Percentiles rank a stretch among this genome's conserved stretches.
These are phyloP conservation scores for Datnioides undecimradiatus DNA, from an alignment of 2,113 vertebrate species.

Conservation along the genomic window DNA sequence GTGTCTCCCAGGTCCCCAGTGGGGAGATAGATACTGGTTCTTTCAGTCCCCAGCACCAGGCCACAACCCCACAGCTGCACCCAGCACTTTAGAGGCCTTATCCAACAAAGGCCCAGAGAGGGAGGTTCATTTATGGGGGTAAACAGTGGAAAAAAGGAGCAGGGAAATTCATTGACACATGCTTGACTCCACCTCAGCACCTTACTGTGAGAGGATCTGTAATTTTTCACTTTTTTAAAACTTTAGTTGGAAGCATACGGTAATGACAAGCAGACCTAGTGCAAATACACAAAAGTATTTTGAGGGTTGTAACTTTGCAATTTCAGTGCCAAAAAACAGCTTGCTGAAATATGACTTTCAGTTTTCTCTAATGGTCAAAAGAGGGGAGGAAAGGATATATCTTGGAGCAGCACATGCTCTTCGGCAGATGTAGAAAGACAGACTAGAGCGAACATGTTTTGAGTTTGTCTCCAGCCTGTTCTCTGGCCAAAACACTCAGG, in stretches of 20 bases:
- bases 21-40: constrained; percentile 79
- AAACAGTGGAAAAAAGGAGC: constrained; percentile 52
- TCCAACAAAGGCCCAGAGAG: constrained; percentile 63
- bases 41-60: constrained; percentile 72
- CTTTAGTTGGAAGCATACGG: constrained; percentile 44
- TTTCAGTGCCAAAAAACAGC: constrained; percentile 58
- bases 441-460: constrained; percentile 66
- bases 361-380: constrained; percentile 56
- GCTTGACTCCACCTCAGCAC: constrained; percentile 29
- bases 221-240: constrained; percentile 45
- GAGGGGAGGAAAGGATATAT: constrained; percentile 68
- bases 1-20: constrained; percentile 81
- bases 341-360: constrained; percentile 68
- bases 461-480: constrained; percentile 43
- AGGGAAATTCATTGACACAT: constrained; percentile 49
- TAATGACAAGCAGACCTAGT: constrained; percentile 64
- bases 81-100: constrained; percentile 58
- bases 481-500: constrained; percentile 58
- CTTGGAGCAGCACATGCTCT: constrained; percentile 67
- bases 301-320: constrained; percentile 59
- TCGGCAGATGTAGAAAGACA: constrained; percentile 71
- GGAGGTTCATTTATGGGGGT: constrained; percentile 45
- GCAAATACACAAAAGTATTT: constrained; percentile 65
- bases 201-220: constrained; percentile 46
- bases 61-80: constrained; percentile 75